Conservation (phyloP, 2,113 vertebrate species). For the Bombycilla garrulus region DNA sequence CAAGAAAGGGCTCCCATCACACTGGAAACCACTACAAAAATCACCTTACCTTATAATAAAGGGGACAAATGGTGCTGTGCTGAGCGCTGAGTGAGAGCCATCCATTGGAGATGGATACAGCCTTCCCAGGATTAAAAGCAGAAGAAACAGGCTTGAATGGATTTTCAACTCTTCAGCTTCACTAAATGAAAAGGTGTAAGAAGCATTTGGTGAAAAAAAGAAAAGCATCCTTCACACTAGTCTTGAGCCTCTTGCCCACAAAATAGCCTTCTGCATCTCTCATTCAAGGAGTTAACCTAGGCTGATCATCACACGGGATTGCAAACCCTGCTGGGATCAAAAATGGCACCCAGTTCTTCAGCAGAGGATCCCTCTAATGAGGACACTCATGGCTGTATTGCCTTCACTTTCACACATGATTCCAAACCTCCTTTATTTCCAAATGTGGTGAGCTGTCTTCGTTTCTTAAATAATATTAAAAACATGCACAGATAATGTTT, state of each 20-base stretch:
- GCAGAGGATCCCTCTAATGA: neutral
- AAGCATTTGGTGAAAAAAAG: neutral
- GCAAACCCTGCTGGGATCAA: neutral
- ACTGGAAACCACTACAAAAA: neutral
- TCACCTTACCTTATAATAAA: slow-evolving; percentile 87
- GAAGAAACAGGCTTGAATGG: slow-evolving; percentile 88
- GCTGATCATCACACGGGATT: neutral
- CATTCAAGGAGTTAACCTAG: neutral
- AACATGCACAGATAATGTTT: neutral
- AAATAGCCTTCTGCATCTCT: neutral
- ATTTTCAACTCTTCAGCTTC: slow-evolving; percentile 75
- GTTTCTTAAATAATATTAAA: neutral
- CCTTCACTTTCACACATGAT: neutral
- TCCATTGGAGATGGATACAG: slow-evolving; percentile 97
- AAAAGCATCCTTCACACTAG: neutral
- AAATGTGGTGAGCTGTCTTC: neutral
- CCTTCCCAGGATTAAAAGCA: slow-evolving; percentile 88
- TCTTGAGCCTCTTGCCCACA: neutral
- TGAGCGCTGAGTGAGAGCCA: slow-evolving; percentile 83
- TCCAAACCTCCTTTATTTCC: neutral
- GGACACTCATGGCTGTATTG: neutral
- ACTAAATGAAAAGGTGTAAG: slow-evolving; percentile 24
- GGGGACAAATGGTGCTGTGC: slow-evolving; percentile 86
- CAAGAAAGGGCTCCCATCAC: neutral
- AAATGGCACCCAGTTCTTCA: neutral